Evolutionary conservation across 2,113 vertebrate genomes (phyloP).

Genomic region (Mus pahari): DNA sequence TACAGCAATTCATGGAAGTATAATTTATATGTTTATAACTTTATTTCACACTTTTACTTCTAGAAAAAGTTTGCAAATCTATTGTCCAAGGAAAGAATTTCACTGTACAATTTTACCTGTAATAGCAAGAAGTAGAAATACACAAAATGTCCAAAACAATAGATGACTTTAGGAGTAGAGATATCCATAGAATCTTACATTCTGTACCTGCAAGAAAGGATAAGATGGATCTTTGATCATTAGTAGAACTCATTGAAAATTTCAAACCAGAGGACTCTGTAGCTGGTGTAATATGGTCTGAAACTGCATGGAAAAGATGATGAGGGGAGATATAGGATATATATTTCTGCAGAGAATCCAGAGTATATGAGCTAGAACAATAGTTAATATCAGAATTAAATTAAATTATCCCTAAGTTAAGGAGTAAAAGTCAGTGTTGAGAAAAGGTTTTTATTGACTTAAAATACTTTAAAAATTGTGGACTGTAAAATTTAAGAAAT

Average conservation of each 20-base stretch:
- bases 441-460: background rate
- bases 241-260: background rate
- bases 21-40: background rate
- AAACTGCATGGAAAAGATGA: background rate
- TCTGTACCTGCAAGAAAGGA: background rate
- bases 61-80: background rate
- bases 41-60: background rate
- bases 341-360: background rate
- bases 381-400: background rate
- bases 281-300: background rate
- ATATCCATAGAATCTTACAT: background rate
- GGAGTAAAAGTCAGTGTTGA: background rate
- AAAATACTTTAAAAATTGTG: too few species aligned
- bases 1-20: background rate
- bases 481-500: too few species aligned
- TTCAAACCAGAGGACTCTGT: background rate
- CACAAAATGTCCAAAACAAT: background rate
- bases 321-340: background rate
- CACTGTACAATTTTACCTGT: background rate
- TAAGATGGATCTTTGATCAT: background rate
- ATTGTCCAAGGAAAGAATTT: background rate
- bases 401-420: background rate
- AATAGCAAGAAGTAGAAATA: background rate
- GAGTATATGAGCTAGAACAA: background rate
- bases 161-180: background rate